These are phyloP conservation scores for Lydus trimaculatus DNA, from an alignment of 2,888 invertebrate genomes.

Conservation along the genomic window DNA sequence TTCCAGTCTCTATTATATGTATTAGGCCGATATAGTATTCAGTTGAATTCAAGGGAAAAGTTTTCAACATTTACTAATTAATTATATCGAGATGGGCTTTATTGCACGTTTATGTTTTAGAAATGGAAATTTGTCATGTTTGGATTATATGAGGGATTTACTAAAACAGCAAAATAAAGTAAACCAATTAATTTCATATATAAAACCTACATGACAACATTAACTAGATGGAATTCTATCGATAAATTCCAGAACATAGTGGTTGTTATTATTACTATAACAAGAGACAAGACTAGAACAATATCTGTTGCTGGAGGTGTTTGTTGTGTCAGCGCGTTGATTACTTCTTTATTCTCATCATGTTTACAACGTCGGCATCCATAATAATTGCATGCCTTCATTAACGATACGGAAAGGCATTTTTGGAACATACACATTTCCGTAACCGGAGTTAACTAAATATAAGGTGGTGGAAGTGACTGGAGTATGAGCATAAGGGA, in stretches of 20 bases:
- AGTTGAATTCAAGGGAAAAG: too few relatives aligned
- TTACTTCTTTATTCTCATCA: conserved; percentile 33
- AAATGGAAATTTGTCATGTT: too few relatives aligned
- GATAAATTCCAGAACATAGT: background rate
- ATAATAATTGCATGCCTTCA: conserved; percentile 34
- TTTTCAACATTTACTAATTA: too few relatives aligned
- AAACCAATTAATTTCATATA: background rate
- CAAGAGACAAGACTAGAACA: conserved; percentile 22
- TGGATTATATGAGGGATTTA: background rate
- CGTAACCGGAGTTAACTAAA: conserved; percentile 33
- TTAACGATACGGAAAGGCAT: conserved; percentile 34
- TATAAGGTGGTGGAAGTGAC: conserved; percentile 8
- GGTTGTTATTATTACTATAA: conserved; percentile 10
- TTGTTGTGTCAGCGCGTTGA: conserved; percentile 26
- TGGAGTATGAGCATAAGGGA: background rate
- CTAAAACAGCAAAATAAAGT: background rate
- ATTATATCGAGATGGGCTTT: too few relatives aligned
- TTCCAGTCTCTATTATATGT: too few relatives aligned
- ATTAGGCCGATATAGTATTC: too few relatives aligned
- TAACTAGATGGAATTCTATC: background rate
- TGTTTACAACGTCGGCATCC: conserved; percentile 31
- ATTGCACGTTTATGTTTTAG: too few relatives aligned
- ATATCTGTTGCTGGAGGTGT: conserved; percentile 26
- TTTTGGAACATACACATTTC: conserved; percentile 34
- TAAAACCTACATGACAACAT: background rate